Evolutionary conservation across 1,140 invertebrate genomes (phyloP).

Genomic region (Acyrthosiphon pisum): DNA sequence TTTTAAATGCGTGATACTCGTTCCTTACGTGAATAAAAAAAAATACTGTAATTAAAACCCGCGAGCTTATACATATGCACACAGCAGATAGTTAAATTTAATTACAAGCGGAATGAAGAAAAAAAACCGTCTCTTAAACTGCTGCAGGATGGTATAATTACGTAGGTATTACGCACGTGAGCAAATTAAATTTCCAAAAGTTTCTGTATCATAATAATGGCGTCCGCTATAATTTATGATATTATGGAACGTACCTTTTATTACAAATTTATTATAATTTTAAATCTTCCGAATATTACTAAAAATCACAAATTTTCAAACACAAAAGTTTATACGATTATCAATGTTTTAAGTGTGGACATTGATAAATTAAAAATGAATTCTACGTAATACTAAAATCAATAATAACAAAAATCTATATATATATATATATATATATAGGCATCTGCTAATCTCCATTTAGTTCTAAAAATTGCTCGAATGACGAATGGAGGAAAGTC

Average conservation of each 20-base stretch:
- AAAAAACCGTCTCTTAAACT: not conserved
- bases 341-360: not conserved
- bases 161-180: not conserved
- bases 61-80: not conserved
- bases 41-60: not conserved
- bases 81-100: constrained; percentile 1
- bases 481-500: too few relatives aligned
- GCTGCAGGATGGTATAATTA: not conserved
- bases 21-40: not conserved
- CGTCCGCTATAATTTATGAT: too few relatives aligned
- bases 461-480: not conserved
- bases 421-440: too few relatives aligned
- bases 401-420: not conserved
- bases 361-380: not conserved
- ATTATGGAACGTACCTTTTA: not conserved
- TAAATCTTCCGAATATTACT: not conserved
- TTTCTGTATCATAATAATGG: not conserved
- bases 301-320: not conserved
- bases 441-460: not conserved
- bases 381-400: not conserved
- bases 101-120: not conserved
- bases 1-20: not conserved
- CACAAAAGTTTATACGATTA: not conserved
- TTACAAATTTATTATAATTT: not conserved
- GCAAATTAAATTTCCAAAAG: not conserved